These are phyloP conservation scores for Hemaris fuciformis DNA, from an alignment of 2,888 invertebrate species.

Conservation along the genomic window DNA sequence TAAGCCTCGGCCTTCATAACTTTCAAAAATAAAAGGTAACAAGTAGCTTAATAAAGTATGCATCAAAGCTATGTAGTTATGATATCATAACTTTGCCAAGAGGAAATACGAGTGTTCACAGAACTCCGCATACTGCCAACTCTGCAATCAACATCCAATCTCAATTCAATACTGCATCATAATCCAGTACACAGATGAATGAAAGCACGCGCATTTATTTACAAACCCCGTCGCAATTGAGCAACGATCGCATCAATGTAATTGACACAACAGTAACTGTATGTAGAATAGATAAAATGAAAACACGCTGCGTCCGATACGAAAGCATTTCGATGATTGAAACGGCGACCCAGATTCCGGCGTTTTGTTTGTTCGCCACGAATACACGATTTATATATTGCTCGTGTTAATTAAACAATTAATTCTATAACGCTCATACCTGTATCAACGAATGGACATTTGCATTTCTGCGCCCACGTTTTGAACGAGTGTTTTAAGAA, in stretches of 20 bases:
- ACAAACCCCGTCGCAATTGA: not conserved
- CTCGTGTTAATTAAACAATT: constrained; percentile 2
- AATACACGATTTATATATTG: not conserved
- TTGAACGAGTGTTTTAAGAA: too few relatives aligned
- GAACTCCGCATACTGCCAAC: not conserved
- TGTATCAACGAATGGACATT: too few relatives aligned
- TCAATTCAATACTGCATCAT: not conserved
- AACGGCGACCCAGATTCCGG: constrained; percentile 24
- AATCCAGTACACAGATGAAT: not conserved
- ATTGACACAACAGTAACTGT: constrained; percentile 23
- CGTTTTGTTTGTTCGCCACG: constrained; percentile 2
- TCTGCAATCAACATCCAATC: not conserved
- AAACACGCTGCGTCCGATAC: constrained; percentile 19
- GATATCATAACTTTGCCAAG: too few relatives aligned
- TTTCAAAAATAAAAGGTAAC: too few relatives aligned
- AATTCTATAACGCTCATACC: not conserved
- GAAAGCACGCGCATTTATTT: not conserved
- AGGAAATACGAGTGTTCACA: not conserved
- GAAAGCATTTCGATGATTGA: constrained; percentile 27
- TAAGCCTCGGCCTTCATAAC: too few relatives aligned
- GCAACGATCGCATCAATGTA: constrained; percentile 26
- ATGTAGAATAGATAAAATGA: constrained; percentile 25
- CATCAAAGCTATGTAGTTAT: too few relatives aligned
- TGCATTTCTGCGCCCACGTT: too few relatives aligned
- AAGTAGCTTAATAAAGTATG: not conserved